These are phyloP conservation scores for Junonia oenone DNA, from an alignment of 2,888 invertebrate species.

Conservation along the genomic window DNA sequence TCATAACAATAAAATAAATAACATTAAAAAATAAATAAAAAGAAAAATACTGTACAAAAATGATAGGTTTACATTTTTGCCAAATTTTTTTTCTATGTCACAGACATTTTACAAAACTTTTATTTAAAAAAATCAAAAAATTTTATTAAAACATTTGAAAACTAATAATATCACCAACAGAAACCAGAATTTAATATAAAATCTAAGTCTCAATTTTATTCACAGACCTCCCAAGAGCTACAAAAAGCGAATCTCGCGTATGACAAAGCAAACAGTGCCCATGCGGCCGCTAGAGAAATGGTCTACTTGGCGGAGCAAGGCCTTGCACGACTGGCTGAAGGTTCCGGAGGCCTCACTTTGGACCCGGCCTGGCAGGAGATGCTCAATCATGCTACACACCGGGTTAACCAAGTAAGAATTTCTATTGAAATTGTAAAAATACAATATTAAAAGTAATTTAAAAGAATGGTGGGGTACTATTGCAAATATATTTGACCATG, in stretches of 20 bases:
- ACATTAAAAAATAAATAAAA: too few relatives aligned
- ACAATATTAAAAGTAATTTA: too few relatives aligned
- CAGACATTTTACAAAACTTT: too few relatives aligned
- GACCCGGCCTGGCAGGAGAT: slow-evolving; percentile 98
- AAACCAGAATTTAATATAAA: background rate
- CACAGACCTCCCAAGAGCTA: slow-evolving; percentile 87
- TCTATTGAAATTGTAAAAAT: background rate
- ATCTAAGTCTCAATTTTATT: background rate
- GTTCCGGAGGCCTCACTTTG: slow-evolving; percentile 82
- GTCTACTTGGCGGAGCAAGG: slow-evolving; percentile 82
- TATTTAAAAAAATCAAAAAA: too few relatives aligned
- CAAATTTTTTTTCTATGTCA: too few relatives aligned
- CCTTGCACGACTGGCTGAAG: slow-evolving; percentile 76
- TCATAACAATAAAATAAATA: too few relatives aligned
- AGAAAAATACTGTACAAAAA: too few relatives aligned
- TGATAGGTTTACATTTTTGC: too few relatives aligned
- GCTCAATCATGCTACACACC: slow-evolving; percentile 93
- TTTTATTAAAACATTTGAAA: too few relatives aligned
- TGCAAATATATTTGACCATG: too few relatives aligned
- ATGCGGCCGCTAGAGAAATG: slow-evolving; percentile 95
- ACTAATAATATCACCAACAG: too few relatives aligned
- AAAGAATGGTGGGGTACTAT: too few relatives aligned
- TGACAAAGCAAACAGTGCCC: slow-evolving; percentile 94
- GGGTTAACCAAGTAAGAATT: slow-evolving; percentile 86
- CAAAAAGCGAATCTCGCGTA: slow-evolving; percentile 87